Percentiles rank a stretch among this genome's conserved stretches.
Evolutionary conservation across 2,113 vertebrate species (phyloP).

Genomic region (Phrynosoma platyrhinos): DNA sequence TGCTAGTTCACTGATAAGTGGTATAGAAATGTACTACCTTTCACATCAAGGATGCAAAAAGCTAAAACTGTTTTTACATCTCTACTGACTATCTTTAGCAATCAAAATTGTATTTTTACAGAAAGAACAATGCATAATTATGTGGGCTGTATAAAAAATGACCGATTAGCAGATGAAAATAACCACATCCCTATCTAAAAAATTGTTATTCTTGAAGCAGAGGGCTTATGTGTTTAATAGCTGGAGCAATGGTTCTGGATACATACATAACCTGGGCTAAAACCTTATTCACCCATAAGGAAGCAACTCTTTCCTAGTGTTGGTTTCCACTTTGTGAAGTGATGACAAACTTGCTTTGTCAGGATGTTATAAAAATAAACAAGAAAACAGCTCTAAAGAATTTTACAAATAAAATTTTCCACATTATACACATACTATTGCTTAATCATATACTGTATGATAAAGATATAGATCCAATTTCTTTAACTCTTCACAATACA

Average conservation of each 20-base stretch:
- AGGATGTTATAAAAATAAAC: background rate
- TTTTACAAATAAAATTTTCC: background rate
- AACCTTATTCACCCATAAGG: background rate
- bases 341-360: background rate
- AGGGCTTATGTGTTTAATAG: background rate
- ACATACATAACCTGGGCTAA: background rate
- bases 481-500: background rate
- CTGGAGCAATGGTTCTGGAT: background rate
- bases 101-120: background rate
- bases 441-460: background rate
- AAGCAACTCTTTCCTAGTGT: background rate
- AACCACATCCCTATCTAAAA: background rate
- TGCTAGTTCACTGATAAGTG: too few species aligned
- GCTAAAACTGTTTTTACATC: too few species aligned
- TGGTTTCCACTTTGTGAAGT: background rate
- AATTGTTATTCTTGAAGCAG: background rate
- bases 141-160: background rate
- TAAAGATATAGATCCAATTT: background rate
- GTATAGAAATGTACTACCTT: too few species aligned
- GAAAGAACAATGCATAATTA: too few species aligned
- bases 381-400: background rate
- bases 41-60: too few species aligned
- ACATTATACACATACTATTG: background rate
- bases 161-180: background rate
- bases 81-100: too few species aligned